A percentile compares a stretch with the other conserved stretches of the same genome.
Conservation (phyloP, 2,797 vertebrate genomes). For the Gobio occitaniae region DNA sequence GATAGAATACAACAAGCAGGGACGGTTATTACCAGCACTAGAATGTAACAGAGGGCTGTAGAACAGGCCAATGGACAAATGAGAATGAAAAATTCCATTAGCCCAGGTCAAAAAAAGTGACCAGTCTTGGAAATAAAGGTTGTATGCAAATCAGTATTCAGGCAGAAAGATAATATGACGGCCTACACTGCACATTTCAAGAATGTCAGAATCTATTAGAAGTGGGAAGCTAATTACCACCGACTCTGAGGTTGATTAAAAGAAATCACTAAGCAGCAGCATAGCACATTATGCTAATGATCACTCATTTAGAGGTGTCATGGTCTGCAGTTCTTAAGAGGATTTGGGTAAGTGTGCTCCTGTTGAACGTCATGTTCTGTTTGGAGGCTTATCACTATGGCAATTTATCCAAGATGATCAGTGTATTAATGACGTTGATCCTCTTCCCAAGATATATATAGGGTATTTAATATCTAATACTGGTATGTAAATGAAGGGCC, state of each 20-base stretch:
- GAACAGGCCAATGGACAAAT: conserved; percentile 20
- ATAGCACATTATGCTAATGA: conserved; percentile 78
- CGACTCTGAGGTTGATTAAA: conserved; percentile 78
- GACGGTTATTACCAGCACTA: conserved; percentile 13
- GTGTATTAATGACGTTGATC: conserved; percentile 61
- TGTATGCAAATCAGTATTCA: conserved; percentile 46
- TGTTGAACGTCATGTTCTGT: conserved; percentile 62
- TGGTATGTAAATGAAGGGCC: too few species aligned
- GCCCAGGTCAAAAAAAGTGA: conserved; percentile 34
- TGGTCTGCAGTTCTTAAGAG: conserved; percentile 61
- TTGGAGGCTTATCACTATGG: conserved; percentile 65
- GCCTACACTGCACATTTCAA: conserved; percentile 59
- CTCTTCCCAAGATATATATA: conserved; percentile 40
- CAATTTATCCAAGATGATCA: conserved; percentile 58
- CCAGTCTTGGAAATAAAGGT: conserved; percentile 45
- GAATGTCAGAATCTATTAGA: conserved; percentile 76
- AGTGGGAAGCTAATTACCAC: conserved; percentile 73
- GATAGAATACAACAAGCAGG: conserved; percentile 31
- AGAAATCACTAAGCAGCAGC: conserved; percentile 74
- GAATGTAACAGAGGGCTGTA: conserved; percentile 1
- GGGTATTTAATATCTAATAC: too few species aligned
- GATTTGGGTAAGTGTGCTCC: conserved; percentile 65
- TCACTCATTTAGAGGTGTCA: conserved; percentile 72
- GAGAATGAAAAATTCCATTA: conserved; percentile 49
- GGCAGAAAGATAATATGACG: conserved; percentile 38